phyloP scores from a whole-genome alignment of 2,113 vertebrate species.

The Syrmaticus mikado region DNA sequence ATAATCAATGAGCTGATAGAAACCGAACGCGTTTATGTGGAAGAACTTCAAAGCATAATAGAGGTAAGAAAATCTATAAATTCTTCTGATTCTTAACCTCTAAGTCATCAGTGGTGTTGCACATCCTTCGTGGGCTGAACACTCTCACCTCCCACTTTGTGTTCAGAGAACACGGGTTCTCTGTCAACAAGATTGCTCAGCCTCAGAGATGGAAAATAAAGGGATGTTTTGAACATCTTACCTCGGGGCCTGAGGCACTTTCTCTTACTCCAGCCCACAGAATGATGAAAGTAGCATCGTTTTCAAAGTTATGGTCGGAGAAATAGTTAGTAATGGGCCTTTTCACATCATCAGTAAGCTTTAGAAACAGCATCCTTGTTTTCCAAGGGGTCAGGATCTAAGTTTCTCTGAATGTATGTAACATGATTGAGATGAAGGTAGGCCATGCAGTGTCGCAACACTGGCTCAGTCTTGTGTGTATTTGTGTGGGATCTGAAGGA shows the following conservation, averaged over 20 bases:
- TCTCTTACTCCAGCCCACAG: background rate
- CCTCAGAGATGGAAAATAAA: background rate
- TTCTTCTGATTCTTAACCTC: background rate
- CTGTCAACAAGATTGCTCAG: background rate
- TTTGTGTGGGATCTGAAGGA: background rate
- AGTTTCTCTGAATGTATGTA: background rate
- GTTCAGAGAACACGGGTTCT: background rate
- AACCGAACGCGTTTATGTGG: constrained; percentile 93
- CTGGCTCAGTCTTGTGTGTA: background rate
- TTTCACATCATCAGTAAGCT: background rate
- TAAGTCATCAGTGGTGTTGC: background rate
- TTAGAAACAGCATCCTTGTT: background rate
- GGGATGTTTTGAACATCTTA: background rate
- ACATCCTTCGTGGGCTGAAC: background rate
- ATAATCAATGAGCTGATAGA: constrained; percentile 94
- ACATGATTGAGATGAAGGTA: background rate
- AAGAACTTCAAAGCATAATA: constrained; percentile 94
- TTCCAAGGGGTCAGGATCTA: background rate
- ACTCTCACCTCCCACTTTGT: background rate
- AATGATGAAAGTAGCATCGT: background rate
- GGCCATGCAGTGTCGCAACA: background rate
- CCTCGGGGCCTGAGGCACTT: background rate
- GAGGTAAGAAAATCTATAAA: constrained; percentile 81
- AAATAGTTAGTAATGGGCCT: background rate
- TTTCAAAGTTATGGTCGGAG: background rate